Conservation (phyloP, 1,140 invertebrate species). For the Drosophila obscura region DNA sequence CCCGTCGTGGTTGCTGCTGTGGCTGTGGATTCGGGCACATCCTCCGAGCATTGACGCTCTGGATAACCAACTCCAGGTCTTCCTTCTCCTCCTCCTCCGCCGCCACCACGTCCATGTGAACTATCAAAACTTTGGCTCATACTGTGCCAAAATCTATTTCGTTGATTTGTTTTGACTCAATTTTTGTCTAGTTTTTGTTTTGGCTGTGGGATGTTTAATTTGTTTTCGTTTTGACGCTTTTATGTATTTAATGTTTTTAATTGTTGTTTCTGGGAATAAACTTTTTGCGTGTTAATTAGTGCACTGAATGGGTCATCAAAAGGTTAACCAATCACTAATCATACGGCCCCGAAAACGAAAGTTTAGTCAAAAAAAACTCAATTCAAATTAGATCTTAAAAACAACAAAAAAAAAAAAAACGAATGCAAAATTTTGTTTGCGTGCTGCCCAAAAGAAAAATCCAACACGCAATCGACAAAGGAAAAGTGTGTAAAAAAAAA, state of each 20-base stretch:
- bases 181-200: constrained; percentile 14
- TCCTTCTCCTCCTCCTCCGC: constrained; percentile 17
- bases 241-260: constrained; percentile 13
- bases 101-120: constrained; percentile 53
- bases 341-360: background rate
- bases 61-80: constrained; percentile 39
- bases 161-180: constrained; percentile 8
- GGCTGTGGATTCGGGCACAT: constrained; percentile 68
- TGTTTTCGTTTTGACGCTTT: constrained; percentile 13
- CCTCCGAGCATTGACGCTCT: constrained; percentile 78
- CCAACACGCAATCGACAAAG: constrained; percentile 17
- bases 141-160: constrained; percentile 47
- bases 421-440: constrained; percentile 17
- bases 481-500: constrained; percentile 12
- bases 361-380: background rate
- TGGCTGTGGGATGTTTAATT: constrained; percentile 13
- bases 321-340: constrained; percentile 19
- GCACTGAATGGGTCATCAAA: constrained; percentile 1
- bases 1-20: constrained; percentile 23
- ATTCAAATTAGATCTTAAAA: constrained; percentile 7
- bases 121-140: constrained; percentile 83
- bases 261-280: constrained; percentile 3
- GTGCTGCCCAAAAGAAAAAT: constrained; percentile 15
- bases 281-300: constrained; percentile 23
- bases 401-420: background rate